Percentiles rank a stretch among this genome's conserved stretches.
phyloP scores from a whole-genome alignment of 1,140 invertebrate genomes.

The Hestina assimilis region DNA sequence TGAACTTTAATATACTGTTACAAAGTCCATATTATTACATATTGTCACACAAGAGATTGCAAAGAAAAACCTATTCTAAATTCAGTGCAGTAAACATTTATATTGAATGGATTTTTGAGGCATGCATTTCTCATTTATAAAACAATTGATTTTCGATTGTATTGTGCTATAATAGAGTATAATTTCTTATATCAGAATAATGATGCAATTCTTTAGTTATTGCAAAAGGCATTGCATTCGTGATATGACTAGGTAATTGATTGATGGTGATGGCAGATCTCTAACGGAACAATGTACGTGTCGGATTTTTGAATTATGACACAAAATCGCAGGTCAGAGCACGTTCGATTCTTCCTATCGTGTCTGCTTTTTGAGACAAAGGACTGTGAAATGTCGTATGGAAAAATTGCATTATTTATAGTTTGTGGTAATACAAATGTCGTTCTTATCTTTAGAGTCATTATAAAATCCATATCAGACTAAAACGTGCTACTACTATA shows the following conservation, averaged over 20 bases:
- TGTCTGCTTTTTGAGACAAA: no score
- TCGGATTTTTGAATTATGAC: constrained; percentile 5
- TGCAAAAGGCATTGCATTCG: constrained; percentile 26
- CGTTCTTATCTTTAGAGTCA: no score
- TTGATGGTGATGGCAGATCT: constrained; percentile 27
- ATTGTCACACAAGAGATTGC: neutral
- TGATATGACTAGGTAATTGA: constrained; percentile 31
- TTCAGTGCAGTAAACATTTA: constrained; percentile 29
- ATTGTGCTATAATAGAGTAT: neutral
- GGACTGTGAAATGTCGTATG: no score
- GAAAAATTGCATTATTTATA: no score
- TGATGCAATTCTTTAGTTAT: constrained; percentile 17
- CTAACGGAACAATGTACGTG: constrained; percentile 23
- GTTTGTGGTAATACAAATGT: no score
- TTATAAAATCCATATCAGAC: no score
- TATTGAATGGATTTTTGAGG: constrained; percentile 22
- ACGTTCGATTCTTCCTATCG: neutral
- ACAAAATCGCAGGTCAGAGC: neutral
- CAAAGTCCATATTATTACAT: neutral
- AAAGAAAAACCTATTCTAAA: constrained; percentile 22
- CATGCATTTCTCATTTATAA: neutral
- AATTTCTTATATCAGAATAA: constrained; percentile 18
- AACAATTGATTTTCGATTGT: constrained; percentile 9
- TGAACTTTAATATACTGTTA: constrained; percentile 1
- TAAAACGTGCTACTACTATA: no score